Base-by-base conservation (phyloP, 2,797 vertebrate species). In the Fistularia commersonii region DNA sequence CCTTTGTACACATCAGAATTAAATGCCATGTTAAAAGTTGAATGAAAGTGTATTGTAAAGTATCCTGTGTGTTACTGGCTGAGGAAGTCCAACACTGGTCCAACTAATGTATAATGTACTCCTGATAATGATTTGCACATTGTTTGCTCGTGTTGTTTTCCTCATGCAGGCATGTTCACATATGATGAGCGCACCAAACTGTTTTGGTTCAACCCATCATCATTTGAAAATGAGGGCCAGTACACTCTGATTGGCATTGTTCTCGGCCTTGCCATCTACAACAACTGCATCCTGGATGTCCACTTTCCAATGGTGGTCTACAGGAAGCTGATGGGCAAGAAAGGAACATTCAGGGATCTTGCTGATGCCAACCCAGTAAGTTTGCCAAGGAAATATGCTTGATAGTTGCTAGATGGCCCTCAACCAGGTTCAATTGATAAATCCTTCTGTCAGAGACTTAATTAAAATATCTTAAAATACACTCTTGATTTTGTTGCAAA, bases 301-400 rank as follows among this genome's bases (percentile, higher is more conserved):
- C 97, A 99, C 84, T 99, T 99, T 64, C 97, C 97, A 64, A 99
- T 99, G 97, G 97, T 99, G 73, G 95, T 98, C 64, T 99, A 99
- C 91, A 91, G 97, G 82, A 99, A 99, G 72, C 84, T 99, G 11
- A 97, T 99, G 97, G 97, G 97, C 65, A 99, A 99, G 88, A 98
- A 97, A 84, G 97, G 97, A 84, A 99, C 96, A 2, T 98, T 99
- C 77, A 91, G 94, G 68, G 97, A 99, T 82, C 82, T 99, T 61
- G 93, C 93, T 32, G 97, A 99, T 56, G 98, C 97, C 60, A 98
- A 97, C 78, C 97, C 97, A 66, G 97, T 99, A 92, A 94, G 14
- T 49, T 23, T 23, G 23, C 23, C 23, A 4, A 23, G 23, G 2
- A 23, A 23, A 23, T 23, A 4, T 23, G 23, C 23, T 23, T 23